Evolutionary conservation across 92 coral and sea anemone species (phyloP), one percentile per base, ranked within the genome.

Genomic region (Virgularia gustaviana): DNA sequence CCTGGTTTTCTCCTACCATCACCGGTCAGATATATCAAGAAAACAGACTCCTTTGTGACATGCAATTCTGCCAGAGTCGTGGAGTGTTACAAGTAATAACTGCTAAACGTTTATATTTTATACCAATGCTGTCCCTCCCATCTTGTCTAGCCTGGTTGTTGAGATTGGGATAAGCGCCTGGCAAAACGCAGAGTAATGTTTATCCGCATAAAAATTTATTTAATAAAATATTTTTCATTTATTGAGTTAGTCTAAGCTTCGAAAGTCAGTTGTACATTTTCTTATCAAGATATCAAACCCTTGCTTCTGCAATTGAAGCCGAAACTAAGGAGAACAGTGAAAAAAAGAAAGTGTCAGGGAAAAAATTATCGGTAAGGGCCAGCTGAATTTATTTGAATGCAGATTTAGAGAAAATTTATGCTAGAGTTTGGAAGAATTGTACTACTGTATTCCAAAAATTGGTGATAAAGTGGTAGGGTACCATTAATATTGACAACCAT

Each of bases 271-370:
- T 25, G n/a, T n/a, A n/a, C n/a, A n/a, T n/a, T n/a, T n/a, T n/a
- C n/a, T n/a, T n/a, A n/a, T n/a, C 49, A 80, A 94, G 99, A 66
- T 94, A 94, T 43, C 99, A 94, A 63, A 94, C 99, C 2, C 89
- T 94, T 10, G 99, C 99, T 56, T 90, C 90, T 11, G 99, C 99
- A 12, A 94, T 94, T 75, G 96, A 94, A 73, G 99, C 99, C 32
- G 90, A 87, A 57, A 87, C 70, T 25, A 94, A 94, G 78, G 96
- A 89, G 70, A 91, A 94, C 59, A 79, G 78, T 53, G 94, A 89
- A 10, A 81, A 76, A 68, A 94, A 87, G 71, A 94, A 94, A 43
- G 56, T 87, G 5, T 84, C 99, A 44, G 99, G 99, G 62, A 94
- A 94, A 78, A 85, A 87, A 78, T 73, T 94, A 65, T 83, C 96